A percentile compares a stretch with the other conserved stretches of the same genome.
Evolutionary conservation across 2,888 invertebrate species (phyloP).

Genomic region (Pecten maximus): DNA sequence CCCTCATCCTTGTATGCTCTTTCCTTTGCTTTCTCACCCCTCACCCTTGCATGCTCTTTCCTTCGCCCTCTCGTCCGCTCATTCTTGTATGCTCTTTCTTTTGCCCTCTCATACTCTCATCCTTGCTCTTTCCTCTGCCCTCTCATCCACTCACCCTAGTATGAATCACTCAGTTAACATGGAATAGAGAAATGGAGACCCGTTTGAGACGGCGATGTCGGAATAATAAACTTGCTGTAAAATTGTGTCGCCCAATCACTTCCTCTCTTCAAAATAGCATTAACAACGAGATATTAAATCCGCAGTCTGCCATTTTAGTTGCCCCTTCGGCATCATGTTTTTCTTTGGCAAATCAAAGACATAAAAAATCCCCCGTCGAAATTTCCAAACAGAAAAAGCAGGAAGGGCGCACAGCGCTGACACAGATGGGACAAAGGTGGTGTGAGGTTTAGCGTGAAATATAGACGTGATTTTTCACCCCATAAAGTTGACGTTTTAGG

Average conservation of each 20-base stretch:
- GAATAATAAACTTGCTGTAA: neutral
- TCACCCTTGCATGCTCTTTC: too few relatives aligned
- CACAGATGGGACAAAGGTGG: neutral
- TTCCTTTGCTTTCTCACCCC: too few relatives aligned
- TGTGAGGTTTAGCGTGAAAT: neutral
- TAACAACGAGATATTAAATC: neutral
- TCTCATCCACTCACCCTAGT: too few relatives aligned
- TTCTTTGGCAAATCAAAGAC: neutral
- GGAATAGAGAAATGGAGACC: neutral
- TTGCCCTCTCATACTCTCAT: too few relatives aligned
- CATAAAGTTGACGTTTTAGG: neutral
- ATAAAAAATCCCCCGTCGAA: slow-evolving; percentile 7
- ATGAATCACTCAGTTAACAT: neutral
- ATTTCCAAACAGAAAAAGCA: neutral
- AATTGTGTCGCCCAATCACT: neutral
- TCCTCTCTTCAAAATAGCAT: neutral
- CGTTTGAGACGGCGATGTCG: neutral
- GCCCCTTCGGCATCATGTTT: neutral
- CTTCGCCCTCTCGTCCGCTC: too few relatives aligned
- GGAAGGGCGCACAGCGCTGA: neutral
- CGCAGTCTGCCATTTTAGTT: neutral
- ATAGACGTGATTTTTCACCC: neutral
- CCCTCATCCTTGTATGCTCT: too few relatives aligned
- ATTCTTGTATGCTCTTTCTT: too few relatives aligned
- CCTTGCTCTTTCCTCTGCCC: too few relatives aligned